A percentile compares a stretch with the other conserved stretches of the same genome.
phyloP scores from a whole-genome alignment of 64 coral and sea anemone species.

The Montipora foliosa region DNA sequence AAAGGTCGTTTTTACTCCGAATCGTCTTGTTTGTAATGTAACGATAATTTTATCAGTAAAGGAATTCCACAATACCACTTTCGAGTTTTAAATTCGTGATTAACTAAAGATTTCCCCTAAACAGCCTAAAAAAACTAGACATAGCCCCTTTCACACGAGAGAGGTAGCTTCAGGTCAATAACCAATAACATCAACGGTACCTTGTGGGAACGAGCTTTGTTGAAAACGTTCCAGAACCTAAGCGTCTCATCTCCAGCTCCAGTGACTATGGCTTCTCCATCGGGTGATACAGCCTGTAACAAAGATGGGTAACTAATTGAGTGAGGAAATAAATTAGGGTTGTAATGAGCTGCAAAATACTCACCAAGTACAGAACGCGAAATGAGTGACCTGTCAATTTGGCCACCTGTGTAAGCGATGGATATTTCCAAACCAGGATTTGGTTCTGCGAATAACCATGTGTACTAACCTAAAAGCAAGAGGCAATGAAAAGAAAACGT shows the following conservation, averaged over 20 bases:
- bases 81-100: too few relatives aligned
- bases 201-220: constrained; percentile 97
- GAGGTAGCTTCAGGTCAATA: not conserved
- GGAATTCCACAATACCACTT: too few relatives aligned
- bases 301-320: not conserved
- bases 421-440: constrained; percentile 99
- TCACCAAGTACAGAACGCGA: constrained; percentile 95
- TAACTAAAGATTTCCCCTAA: too few relatives aligned
- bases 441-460: constrained; percentile 99
- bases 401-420: constrained; percentile 94
- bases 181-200: constrained; percentile 18
- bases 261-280: constrained; percentile 98
- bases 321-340: too few relatives aligned
- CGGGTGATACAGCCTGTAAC: constrained; percentile 91
- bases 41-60: too few relatives aligned
- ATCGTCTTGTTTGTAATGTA: too few relatives aligned
- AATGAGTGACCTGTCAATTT: constrained; percentile 98
- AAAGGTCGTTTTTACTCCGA: too few relatives aligned
- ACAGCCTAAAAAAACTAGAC: too few relatives aligned
- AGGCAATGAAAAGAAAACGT: not conserved
- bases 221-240: constrained; percentile 99
- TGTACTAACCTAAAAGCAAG: constrained; percentile 87
- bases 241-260: constrained; percentile 98
- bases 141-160: too few relatives aligned
- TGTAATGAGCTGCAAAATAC: not conserved